A percentile compares a stretch with the other conserved stretches of the same genome.
phyloP scores from a whole-genome alignment of 2,888 invertebrate species.

The Cremastinae sp. region DNA sequence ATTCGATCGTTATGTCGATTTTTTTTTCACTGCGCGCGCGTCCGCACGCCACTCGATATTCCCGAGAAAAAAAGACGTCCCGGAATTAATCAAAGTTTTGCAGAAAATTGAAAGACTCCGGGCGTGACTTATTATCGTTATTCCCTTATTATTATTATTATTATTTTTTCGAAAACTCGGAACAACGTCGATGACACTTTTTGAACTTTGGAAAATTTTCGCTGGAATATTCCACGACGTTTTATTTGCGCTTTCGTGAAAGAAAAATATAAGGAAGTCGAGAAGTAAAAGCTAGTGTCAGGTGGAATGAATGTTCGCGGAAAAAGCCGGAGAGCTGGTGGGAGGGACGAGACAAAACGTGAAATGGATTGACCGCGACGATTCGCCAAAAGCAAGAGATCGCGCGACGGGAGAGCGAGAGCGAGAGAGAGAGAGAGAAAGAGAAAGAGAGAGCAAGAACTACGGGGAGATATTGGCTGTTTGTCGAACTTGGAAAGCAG shows the following conservation, averaged over 20 bases:
- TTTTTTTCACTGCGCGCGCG: neutral
- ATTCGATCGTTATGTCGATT: neutral
- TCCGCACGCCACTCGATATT: neutral
- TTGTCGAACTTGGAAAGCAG: slow-evolving; percentile 65
- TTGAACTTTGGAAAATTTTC: neutral
- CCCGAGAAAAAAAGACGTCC: slow-evolving; percentile 1
- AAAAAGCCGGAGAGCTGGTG: slow-evolving; percentile 3
- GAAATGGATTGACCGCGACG: slow-evolving; percentile 15
- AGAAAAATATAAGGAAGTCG: slow-evolving; percentile 52
- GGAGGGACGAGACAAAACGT: slow-evolving; percentile 9
- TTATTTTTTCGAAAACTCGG: neutral
- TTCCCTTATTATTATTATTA: no score
- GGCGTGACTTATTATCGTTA: no score
- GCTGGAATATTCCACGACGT: neutral
- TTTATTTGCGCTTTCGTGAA: slow-evolving; percentile 33
- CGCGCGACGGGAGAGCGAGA: no score
- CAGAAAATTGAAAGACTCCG: neutral
- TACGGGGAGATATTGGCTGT: slow-evolving; percentile 47
- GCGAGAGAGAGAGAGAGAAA: slow-evolving; percentile 16
- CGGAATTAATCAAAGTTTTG: slow-evolving; percentile 5
- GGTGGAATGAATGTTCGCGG: slow-evolving; percentile 56
- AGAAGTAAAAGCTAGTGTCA: slow-evolving; percentile 56
- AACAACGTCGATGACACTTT: neutral
- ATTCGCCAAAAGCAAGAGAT: slow-evolving; percentile 41
- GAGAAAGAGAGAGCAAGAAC: slow-evolving; percentile 21